Conservation (phyloP, 2,797 vertebrate species). For the Buphagus erythrorhynchus region DNA sequence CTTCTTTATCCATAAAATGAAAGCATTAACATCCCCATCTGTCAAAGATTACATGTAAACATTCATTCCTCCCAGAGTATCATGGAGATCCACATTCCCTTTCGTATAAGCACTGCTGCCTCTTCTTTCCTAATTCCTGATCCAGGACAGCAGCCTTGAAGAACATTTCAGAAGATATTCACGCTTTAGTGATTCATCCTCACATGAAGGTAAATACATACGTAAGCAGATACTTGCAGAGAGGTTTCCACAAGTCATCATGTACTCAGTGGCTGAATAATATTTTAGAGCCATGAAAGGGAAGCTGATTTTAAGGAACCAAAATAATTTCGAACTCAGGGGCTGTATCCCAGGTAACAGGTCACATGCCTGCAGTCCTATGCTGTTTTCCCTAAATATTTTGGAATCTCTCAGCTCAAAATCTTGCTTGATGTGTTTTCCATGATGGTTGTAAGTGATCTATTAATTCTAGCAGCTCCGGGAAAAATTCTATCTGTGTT, state of each 20-base stretch:
- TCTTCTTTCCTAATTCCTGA: not conserved
- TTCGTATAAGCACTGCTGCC: not conserved
- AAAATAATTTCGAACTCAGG: not conserved
- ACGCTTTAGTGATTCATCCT: not conserved
- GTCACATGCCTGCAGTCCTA: not conserved
- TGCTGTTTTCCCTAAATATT: not conserved
- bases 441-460: not conserved
- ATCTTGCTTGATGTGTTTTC: not conserved
- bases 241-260: not conserved
- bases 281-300: not conserved
- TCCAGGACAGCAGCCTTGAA: not conserved
- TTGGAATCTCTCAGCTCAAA: not conserved
- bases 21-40: conserved; percentile 6
- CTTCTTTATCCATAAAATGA: conserved; percentile 1
- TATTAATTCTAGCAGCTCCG: conserved; percentile 41
- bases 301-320: not conserved
- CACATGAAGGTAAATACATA: not conserved
- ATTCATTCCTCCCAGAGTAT: not conserved
- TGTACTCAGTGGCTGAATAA: not conserved
- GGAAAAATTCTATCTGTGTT: not conserved
- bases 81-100: not conserved
- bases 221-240: not conserved
- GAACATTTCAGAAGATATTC: not conserved
- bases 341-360: not conserved
- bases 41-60: conserved; percentile 16